A percentile compares a stretch with the other conserved stretches of the same genome.
phyloP scores from a whole-genome alignment of 2,888 invertebrate genomes.

The Mythimna vitellina region DNA sequence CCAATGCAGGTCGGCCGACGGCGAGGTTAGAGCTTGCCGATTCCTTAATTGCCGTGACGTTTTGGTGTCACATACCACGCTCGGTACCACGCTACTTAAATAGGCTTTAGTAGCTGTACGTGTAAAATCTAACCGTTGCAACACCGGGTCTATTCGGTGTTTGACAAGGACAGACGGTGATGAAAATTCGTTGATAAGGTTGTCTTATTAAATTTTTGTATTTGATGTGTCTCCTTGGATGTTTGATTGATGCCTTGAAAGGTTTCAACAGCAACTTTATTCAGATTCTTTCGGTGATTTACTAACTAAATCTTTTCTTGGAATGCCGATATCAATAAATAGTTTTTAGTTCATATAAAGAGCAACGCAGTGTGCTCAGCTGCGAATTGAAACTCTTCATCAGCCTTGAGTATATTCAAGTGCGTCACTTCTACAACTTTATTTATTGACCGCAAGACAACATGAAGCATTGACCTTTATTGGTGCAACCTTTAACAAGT shows the following conservation, averaged over 20 bases:
- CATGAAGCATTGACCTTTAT: conserved; percentile 62
- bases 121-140: conserved; percentile 71
- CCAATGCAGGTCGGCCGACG: conserved; percentile 85
- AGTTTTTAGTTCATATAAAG: conserved; percentile 6
- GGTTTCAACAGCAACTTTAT: conserved; percentile 33
- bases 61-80: conserved; percentile 89
- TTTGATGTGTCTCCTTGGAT: conserved; percentile 48
- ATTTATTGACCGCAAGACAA: conserved; percentile 58
- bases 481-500: conserved; percentile 58
- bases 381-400: conserved; percentile 28
- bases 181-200: conserved; percentile 52
- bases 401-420: conserved; percentile 45
- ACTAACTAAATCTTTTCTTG: background rate
- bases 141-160: conserved; percentile 64
- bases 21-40: conserved; percentile 90
- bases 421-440: conserved; percentile 46
- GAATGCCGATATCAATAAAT: background rate
- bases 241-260: conserved; percentile 49
- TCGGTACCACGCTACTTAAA: conserved; percentile 79
- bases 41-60: conserved; percentile 91
- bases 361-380: conserved; percentile 16
- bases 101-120: conserved; percentile 68
- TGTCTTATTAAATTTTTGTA: conserved; percentile 53
- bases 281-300: background rate
- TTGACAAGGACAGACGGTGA: conserved; percentile 56